phyloP scores from a whole-genome alignment of 2,113 vertebrate genomes.

The Melozone crissalis region DNA sequence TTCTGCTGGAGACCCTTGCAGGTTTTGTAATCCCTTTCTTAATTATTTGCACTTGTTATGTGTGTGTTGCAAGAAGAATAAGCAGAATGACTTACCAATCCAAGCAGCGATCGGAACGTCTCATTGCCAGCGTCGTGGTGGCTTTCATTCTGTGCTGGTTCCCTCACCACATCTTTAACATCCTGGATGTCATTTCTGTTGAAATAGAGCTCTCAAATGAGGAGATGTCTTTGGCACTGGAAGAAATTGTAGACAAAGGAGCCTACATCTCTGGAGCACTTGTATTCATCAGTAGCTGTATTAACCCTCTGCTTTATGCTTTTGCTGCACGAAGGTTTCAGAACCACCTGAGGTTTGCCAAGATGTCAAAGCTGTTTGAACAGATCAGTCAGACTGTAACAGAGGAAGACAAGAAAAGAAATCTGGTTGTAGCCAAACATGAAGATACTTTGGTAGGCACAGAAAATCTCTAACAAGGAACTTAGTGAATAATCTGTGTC shows the following conservation, averaged over 20 bases:
- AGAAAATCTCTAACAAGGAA: slow-evolving; percentile 8
- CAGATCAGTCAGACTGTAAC: slow-evolving; percentile 36
- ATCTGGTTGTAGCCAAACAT: neutral
- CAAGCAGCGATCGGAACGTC: slow-evolving; percentile 17
- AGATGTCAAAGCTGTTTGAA: slow-evolving; percentile 63
- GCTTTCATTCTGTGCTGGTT: slow-evolving; percentile 72
- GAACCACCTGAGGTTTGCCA: slow-evolving; percentile 35
- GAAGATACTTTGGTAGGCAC: neutral
- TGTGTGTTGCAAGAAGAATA: slow-evolving; percentile 63
- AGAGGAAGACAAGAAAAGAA: slow-evolving; percentile 20
- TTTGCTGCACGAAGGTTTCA: slow-evolving; percentile 68
- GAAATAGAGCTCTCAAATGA: neutral
- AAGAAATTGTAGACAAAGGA: neutral
- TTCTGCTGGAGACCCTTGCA: slow-evolving; percentile 67
- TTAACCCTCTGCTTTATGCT: slow-evolving; percentile 78
- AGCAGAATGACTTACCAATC: slow-evolving; percentile 42
- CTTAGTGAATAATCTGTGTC: neutral
- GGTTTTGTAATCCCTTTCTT: slow-evolving; percentile 69
- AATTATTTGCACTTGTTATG: slow-evolving; percentile 70
- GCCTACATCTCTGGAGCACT: slow-evolving; percentile 60
- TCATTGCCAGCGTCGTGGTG: slow-evolving; percentile 67
- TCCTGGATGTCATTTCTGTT: slow-evolving; percentile 40
- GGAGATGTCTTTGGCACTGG: neutral
- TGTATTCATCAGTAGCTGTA: slow-evolving; percentile 73
- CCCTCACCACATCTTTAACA: slow-evolving; percentile 70